These are phyloP conservation scores for Brienomyrus longianalis DNA, from an alignment of 2,113 vertebrate species.

Conservation along the genomic window DNA sequence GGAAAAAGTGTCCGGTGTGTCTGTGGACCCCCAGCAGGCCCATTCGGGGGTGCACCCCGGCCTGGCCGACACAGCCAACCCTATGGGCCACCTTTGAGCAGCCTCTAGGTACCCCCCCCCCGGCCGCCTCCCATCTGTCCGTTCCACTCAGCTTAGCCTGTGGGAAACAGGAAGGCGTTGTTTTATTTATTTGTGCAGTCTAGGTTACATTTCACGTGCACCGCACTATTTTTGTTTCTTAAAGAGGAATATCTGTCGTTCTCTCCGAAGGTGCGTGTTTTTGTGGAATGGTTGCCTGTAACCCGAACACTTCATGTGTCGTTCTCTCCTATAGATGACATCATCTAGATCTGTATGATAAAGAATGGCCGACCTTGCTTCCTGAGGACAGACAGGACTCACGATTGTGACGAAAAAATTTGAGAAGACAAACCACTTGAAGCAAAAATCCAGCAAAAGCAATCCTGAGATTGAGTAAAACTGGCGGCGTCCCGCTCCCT, in stretches of 20 bases:
- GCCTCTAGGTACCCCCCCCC: constrained; percentile 36
- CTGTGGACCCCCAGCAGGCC: constrained; percentile 75
- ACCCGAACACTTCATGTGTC: background rate
- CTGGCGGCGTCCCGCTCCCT: constrained; percentile 51
- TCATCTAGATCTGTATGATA: constrained; percentile 74
- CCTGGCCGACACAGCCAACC: constrained; percentile 90
- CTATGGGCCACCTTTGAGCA: constrained; percentile 87
- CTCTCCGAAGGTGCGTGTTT: background rate
- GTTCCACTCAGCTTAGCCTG: constrained; percentile 1
- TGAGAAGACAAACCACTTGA: constrained; percentile 78
- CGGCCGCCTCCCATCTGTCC: background rate
- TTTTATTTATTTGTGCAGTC: background rate
- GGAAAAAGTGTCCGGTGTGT: constrained; percentile 89
- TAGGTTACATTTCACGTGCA: background rate
- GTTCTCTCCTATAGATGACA: constrained; percentile 47
- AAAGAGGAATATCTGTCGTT: background rate
- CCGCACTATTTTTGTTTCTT: background rate
- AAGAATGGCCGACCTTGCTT: constrained; percentile 81
- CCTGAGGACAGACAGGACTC: constrained; percentile 84
- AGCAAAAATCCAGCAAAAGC: constrained; percentile 73
- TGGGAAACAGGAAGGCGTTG: background rate
- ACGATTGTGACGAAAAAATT: constrained; percentile 76
- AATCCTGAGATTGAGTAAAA: constrained; percentile 75
- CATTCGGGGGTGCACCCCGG: constrained; percentile 84
- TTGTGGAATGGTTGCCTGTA: background rate